Base-by-base conservation (phyloP, 2,797 vertebrate species). In the Onychomys arenicola region DNA sequence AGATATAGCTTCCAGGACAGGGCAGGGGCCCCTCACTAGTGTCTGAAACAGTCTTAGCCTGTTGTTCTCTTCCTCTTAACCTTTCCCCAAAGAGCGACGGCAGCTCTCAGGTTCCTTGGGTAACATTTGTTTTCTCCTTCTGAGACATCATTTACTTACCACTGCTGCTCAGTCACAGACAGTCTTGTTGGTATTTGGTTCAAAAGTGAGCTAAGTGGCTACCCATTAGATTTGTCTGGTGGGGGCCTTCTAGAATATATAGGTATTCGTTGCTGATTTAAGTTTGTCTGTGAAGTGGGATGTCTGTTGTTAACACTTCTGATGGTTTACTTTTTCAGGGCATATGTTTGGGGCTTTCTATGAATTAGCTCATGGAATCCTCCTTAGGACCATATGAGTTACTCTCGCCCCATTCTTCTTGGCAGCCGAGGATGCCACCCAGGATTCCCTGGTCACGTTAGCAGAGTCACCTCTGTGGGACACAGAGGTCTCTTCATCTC, bases 101-200 rank as follows among this genome's bases (percentile, higher is more conserved):
- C n/a, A 91, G 61, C 86, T 75, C 34, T 61, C 61, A 89, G 23
- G 19, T 93, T 82, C 52, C 71, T 59, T 49, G 46, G 80, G 40
- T 61, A 76, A 95, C 88, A 63, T 77, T n/a, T 29, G 12, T 69
- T 57, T 93, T 91, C 7, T 81, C 34, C 52, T 93, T 59, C 55
- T 46, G 65, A 80, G 57, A 49, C 14, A 6, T 40, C 37, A 75
- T 10, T 75, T 21, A 73, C 46, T 77, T 92, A 69, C 7, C 71
- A 23, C 10, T 10, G 32, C 29, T 46, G 49, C 63, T 94, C 67
- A 63, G 7, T 85, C 67, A n/a, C 25, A 3, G 11, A n/a, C 6
- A 92, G 40, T 67, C 17, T 90, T 9, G 14, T 95, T 16, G 49
- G 27, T 88, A 29, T 96, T 91, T 93, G 55, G 65, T 82, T 90